These are phyloP conservation scores for Sceloporus undulatus DNA, from an alignment of 2,113 vertebrate genomes.

Conservation along the genomic window DNA sequence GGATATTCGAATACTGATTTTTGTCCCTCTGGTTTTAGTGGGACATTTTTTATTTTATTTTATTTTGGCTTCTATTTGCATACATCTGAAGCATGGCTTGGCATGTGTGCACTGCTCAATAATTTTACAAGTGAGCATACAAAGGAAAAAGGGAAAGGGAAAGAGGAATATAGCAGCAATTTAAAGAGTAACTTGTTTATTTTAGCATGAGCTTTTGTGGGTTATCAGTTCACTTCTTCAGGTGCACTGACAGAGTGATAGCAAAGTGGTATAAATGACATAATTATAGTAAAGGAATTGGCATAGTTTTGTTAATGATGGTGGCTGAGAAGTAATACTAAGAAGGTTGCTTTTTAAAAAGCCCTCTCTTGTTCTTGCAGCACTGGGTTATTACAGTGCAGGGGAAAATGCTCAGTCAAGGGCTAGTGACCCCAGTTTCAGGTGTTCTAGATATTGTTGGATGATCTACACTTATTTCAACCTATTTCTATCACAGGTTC, in stretches of 20 bases:
- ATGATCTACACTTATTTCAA: not conserved
- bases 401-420: not conserved
- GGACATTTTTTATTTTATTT: not conserved
- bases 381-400: not conserved
- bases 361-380: not conserved
- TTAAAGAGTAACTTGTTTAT: too few relatives aligned
- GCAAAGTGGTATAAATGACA: too few relatives aligned
- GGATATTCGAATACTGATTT: not conserved
- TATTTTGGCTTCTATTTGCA: not conserved
- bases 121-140: not conserved
- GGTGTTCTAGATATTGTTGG: not conserved
- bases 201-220: too few relatives aligned
- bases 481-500: not conserved
- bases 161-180: too few relatives aligned
- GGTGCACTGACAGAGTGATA: too few relatives aligned
- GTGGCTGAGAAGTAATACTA: not conserved
- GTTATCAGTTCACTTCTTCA: too few relatives aligned
- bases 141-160: too few relatives aligned
- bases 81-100: not conserved
- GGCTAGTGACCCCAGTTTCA: not conserved
- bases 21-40: not conserved
- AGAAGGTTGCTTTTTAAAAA: not conserved
- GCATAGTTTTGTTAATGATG: not conserved
- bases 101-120: not conserved
- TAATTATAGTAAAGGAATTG: too few relatives aligned